A percentile compares a stretch with the other conserved stretches of the same genome.
These are phyloP conservation scores for Clepsis dumicolana DNA, from an alignment of 2,888 invertebrate species.

Conservation along the genomic window DNA sequence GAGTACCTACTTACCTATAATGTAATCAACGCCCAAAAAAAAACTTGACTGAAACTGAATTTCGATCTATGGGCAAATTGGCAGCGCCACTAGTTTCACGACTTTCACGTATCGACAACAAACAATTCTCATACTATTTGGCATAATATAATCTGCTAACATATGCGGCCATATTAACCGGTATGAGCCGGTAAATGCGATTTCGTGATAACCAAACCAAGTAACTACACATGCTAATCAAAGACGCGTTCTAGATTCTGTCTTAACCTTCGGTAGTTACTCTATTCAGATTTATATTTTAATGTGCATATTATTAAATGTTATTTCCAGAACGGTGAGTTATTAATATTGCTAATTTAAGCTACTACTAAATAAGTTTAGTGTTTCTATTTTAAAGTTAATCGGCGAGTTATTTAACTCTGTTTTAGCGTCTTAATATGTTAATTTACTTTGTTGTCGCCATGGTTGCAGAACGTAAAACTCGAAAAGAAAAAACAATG, in stretches of 20 bases:
- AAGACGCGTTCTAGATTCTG: constrained; percentile 20
- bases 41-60: too few species aligned
- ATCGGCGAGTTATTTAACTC: not conserved
- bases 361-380: not conserved
- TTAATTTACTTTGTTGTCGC: not conserved
- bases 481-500: not conserved
- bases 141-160: constrained; percentile 28
- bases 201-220: constrained; percentile 17
- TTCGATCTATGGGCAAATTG: too few species aligned
- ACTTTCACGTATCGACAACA: too few species aligned
- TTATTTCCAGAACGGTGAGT: not conserved
- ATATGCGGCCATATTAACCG: constrained; percentile 17
- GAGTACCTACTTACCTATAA: too few species aligned
- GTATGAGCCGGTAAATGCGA: constrained; percentile 25
- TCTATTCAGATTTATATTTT: not conserved
- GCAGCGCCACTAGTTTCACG: too few species aligned
- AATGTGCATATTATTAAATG: not conserved
- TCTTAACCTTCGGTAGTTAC: constrained; percentile 1
- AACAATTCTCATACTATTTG: too few species aligned
- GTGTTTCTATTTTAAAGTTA: not conserved
- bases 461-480: not conserved
- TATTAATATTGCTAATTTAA: not conserved
- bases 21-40: too few species aligned
- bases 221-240: constrained; percentile 25
- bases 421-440: not conserved